Base-by-base conservation (phyloP, 2,113 vertebrate genomes). In the Marmota flaviventris region DNA sequence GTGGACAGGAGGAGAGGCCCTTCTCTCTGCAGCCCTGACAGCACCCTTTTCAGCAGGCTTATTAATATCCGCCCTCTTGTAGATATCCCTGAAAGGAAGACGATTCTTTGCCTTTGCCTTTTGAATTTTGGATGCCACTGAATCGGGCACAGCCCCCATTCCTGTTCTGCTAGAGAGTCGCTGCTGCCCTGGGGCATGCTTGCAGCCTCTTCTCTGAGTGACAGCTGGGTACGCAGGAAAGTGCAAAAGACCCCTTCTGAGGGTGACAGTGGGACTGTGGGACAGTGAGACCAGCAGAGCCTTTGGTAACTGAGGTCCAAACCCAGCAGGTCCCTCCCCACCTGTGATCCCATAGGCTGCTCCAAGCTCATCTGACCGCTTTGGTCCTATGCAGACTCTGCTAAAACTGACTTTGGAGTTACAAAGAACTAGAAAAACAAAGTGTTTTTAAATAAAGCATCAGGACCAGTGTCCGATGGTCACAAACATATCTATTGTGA, bases 281-380 rank as follows among this genome's bases (percentile, higher is more conserved):
- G 69, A 5, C 11, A 2, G 76, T 4, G 48, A 18, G 34, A n/a
- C 12, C 29, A 42, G 32, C 16, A 53, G 65, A 11, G 27, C 12
- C 69, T 72, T 34, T 29, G 79, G 32, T 25, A 25, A 14, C 18
- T 37, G 53, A 69, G 18, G 11, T 9, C 34, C 29, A 16, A 29
- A 18, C n/a, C 17, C 72, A 45, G 39, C 3, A 0, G 1, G 10
- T 48, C 24, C 63, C n/a, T 77, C 12, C 1, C 5, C n/a, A 63
- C 34, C 8, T 0, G 0, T 12, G 45, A 48, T 63, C 76, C 24
- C 69, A 1, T 1, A 13, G 32, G 25, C 61, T 1, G 4, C 45
- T 22, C 10, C n/a, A 17, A 72, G 32, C 76, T 75, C 85, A 73
- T 11, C 73, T 73, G 51, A 63, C 37, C 45, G 69, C 27, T 0